Base-by-base conservation (phyloP, 2,797 vertebrate species). In the Catostomus latipinnis region DNA sequence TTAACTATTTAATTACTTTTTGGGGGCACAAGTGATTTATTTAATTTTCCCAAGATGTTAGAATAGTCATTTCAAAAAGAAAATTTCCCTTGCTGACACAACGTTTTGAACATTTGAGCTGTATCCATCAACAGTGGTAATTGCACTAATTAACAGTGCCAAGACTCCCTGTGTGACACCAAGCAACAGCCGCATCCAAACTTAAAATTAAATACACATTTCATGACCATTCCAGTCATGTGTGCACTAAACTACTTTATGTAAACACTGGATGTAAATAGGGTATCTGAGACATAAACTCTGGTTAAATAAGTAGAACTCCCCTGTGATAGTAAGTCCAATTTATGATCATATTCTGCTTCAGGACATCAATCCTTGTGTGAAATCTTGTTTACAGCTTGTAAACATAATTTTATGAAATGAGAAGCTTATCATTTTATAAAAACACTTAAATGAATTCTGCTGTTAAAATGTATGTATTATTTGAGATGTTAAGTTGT, bases 141-240 rank as follows among this genome's bases (percentile, higher is more conserved):
- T 12, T 52, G 12, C 57, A 16, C 34, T 58, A 45, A 49, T 22
- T 48, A 13, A 13, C 14, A 50, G 10, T 50, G 14, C 10, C 49
- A 52, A 72, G 62, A 65, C 16, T 57, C 9, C 4, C 6, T 34
- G 8, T 8, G 18, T 50, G 45, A 18, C 58, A 48, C 16, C 46
- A 72, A 75, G 52, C 74, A 65, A 72, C 45, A 79, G 34, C 57
- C 70, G 49, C 57, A 13, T 54, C n/a, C n/a, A 71, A 54, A 62
- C 57, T 18, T 57, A 62, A 69, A 45, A 8, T 61, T 12, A 61
- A 49, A 12, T 61, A 4, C 12, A 7, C 49, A n/a, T 62, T 53
- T 53, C 48, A 61, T 62, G 67, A 53, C 11, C n/a, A 52, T 61
- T 77, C 5, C 48, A 77, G 48, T 69, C n/a, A 70, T 61, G 13